These are phyloP conservation scores for human DNA, from an alignment of 2,113 vertebrate species.

Conservation along the genomic window DNA sequence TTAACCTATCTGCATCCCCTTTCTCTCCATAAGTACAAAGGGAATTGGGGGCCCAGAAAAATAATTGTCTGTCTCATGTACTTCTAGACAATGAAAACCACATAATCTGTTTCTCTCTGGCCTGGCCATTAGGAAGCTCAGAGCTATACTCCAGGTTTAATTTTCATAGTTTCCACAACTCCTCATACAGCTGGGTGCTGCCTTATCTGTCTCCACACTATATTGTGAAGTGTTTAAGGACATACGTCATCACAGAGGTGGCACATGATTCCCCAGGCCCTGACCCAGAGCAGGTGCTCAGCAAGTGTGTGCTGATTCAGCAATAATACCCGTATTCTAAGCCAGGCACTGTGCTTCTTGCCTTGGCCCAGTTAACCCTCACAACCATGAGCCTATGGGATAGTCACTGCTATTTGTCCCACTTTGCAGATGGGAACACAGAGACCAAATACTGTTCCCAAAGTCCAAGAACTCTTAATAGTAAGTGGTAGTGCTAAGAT, in stretches of 20 bases:
- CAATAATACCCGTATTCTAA: accelerated
- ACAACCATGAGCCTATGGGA: accelerated
- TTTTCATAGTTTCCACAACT: background rate
- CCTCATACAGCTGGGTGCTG: background rate
- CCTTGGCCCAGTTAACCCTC: background rate
- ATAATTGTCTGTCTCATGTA: background rate
- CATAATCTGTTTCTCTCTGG: background rate
- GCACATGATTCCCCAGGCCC: background rate
- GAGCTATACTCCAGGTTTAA: background rate
- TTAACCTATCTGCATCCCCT: background rate
- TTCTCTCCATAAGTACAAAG: background rate
- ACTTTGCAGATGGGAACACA: background rate
- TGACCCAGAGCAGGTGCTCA: background rate
- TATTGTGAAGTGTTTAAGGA: background rate
- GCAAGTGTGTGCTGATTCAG: accelerated
- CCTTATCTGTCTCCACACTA: background rate
- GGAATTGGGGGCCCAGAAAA: background rate
- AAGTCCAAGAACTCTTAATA: background rate
- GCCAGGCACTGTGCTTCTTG: background rate
- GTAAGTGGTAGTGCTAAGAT: background rate
- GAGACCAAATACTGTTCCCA: background rate
- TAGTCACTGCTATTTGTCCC: accelerated
- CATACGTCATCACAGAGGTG: background rate
- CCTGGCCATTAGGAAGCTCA: background rate
- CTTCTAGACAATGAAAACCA: background rate